These are phyloP conservation scores for Hedychridium roseum DNA, from an alignment of 2,888 invertebrate genomes.

Conservation along the genomic window DNA sequence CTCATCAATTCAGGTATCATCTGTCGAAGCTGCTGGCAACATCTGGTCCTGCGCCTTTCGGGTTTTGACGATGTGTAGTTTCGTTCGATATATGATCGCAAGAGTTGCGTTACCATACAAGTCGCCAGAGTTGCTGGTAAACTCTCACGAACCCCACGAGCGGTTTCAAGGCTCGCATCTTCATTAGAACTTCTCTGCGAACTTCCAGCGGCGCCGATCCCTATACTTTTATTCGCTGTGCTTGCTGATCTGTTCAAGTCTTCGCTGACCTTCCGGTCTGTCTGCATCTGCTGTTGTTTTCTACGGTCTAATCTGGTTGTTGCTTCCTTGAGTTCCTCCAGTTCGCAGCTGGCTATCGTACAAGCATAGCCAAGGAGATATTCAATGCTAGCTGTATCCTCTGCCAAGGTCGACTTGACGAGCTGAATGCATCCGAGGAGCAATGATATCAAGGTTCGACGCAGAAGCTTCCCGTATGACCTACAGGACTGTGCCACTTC, in stretches of 20 bases:
- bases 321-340: conserved; percentile 50
- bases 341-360: conserved; percentile 49
- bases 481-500: conserved; percentile 54
- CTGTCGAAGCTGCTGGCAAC: conserved; percentile 50
- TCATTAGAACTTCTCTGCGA: conserved; percentile 25
- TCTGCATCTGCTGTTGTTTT: conserved; percentile 24
- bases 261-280: conserved; percentile 24
- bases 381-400: conserved; percentile 49
- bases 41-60: too few relatives aligned
- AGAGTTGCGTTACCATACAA: conserved; percentile 52
- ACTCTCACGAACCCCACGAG: conserved; percentile 42
- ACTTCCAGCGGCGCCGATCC: too few relatives aligned
- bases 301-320: conserved; percentile 35
- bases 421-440: conserved; percentile 53
- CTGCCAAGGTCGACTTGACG: conserved; percentile 45
- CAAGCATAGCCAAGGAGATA: conserved; percentile 55
- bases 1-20: conserved; percentile 54
- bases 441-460: conserved; percentile 53
- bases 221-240: too few relatives aligned
- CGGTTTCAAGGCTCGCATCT: conserved; percentile 32
- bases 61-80: conserved; percentile 24
- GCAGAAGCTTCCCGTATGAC: conserved; percentile 49
- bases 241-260: too few relatives aligned
- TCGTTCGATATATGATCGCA: conserved; percentile 38
- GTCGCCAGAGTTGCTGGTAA: conserved; percentile 56